phyloP scores from a whole-genome alignment of 2,888 invertebrate genomes.

The Aphidoletes aphidimyza region DNA sequence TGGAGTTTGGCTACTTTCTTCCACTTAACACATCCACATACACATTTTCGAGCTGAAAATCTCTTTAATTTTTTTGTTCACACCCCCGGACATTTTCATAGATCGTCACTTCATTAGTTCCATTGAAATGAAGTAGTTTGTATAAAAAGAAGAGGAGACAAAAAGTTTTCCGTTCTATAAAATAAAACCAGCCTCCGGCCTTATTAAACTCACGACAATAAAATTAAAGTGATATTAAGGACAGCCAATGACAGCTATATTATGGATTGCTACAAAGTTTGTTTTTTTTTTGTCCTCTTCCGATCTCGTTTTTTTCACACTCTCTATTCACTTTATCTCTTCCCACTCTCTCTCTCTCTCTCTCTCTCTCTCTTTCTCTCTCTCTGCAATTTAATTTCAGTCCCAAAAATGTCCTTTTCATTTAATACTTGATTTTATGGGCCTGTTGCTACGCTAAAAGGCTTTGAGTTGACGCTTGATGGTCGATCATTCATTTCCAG shows the following conservation, averaged over 20 bases:
- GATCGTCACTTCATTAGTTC: conserved; percentile 35
- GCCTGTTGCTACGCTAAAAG: not conserved
- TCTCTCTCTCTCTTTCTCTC: not conserved
- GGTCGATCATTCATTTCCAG: not conserved
- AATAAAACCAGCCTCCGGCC: not conserved
- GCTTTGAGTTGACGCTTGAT: too few species aligned
- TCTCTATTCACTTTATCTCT: too few species aligned
- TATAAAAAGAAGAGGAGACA: not conserved
- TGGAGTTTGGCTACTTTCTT: not conserved
- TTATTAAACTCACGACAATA: conserved; percentile 33
- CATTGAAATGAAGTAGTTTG: not conserved
- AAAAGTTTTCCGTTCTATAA: not conserved
- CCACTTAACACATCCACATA: conserved; percentile 1
- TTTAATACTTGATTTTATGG: not conserved
- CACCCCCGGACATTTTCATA: not conserved
- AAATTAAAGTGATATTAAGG: not conserved
- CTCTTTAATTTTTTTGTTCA: not conserved
- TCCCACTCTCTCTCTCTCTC: too few species aligned
- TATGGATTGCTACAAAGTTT: not conserved
- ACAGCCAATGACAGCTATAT: not conserved
- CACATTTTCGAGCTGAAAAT: not conserved
- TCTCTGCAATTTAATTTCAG: not conserved
- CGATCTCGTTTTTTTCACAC: not conserved
- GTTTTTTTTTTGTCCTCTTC: not conserved
- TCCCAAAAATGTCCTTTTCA: conserved; percentile 21